phyloP scores from a whole-genome alignment of 2,797 vertebrate species.

The Babyrousa celebensis region DNA sequence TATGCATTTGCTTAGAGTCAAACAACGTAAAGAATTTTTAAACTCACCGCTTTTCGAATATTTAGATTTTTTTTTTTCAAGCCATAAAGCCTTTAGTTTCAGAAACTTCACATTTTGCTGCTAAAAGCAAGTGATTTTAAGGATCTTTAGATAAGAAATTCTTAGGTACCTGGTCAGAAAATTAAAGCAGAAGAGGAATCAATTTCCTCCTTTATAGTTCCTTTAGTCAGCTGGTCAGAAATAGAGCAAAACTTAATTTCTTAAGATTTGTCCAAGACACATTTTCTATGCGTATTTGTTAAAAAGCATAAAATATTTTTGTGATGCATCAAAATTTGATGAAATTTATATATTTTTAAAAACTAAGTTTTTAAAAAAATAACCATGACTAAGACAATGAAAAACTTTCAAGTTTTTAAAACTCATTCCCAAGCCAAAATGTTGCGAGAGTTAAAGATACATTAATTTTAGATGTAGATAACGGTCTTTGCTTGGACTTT shows the following conservation, averaged over 20 bases:
- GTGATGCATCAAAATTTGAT: conserved; percentile 43
- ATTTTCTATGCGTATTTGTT: conserved; percentile 6
- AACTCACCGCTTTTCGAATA: conserved; percentile 18
- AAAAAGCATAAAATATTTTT: conserved; percentile 59
- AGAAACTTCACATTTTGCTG: not conserved
- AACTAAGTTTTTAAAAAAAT: not conserved
- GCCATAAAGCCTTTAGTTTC: conserved; percentile 7
- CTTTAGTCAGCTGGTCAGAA: not conserved
- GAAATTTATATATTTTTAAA: conserved; percentile 46
- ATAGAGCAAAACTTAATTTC: conserved; percentile 44
- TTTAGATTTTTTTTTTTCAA: conserved; percentile 56
- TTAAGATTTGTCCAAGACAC: not conserved
- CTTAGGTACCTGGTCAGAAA: not conserved
- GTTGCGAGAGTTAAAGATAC: not conserved
- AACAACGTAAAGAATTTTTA: not conserved
- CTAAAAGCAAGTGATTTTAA: conserved; percentile 43
- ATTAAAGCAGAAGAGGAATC: conserved; percentile 58
- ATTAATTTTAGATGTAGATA: conserved; percentile 17
- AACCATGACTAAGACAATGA: not conserved
- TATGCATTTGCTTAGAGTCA: conserved; percentile 36
- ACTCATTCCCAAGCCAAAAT: conserved; percentile 58
- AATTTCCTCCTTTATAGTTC: not conserved
- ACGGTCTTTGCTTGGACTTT: conserved; percentile 45
- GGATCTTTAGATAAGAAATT: conserved; percentile 26
- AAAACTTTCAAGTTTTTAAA: conserved; percentile 42